Evolutionary conservation across 2,797 vertebrate genomes (phyloP), one percentile per base, ranked within the genome.

Genomic region (Siniperca obscura): DNA sequence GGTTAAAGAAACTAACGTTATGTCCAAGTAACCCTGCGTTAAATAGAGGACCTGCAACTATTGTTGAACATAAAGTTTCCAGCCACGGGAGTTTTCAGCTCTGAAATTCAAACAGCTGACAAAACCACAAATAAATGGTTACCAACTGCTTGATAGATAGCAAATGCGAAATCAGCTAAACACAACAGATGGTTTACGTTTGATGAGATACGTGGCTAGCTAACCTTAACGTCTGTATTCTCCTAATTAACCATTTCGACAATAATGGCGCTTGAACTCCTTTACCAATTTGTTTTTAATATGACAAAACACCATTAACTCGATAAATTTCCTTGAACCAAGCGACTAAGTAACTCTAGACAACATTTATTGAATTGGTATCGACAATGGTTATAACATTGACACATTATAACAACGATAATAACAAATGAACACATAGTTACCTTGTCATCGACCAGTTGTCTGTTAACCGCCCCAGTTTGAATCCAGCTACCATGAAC

Each of bases 381-480:
- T 9, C 0, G 2, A 21, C 3, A 5, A 1, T 19, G 17, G 5
- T 16, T 44, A 1, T 21, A 14, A 36, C 17, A 22, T 1, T 7
- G 4, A 38, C 12, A 62, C 3, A 46, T 7, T 22, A 8, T 25
- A 27, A 19, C 1, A 7, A 38, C 4, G 0, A 13, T 1, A 38
- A n/a, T 6, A 16, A 50, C 4, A 9, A 11, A 34, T 17, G 1
- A 12, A 22, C 10, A 25, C 6, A 9, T 14, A 21, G 3, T 64
- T 64, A 87, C 86, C 82, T 72, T 66, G 16, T 27, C 9, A 4
- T 0, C 3, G 14, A 5, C 1, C 1, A 12, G 11, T 1, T 9
- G 4, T 19, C 30, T 3, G n/a, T 17, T 34, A 53, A 61, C 79
- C 85, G 86, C 83, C 82, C 25, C 34, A 10, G 80, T 87, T 90